Conservation (phyloP, 1,140 invertebrate species). For the Chlorops oryzae region DNA sequence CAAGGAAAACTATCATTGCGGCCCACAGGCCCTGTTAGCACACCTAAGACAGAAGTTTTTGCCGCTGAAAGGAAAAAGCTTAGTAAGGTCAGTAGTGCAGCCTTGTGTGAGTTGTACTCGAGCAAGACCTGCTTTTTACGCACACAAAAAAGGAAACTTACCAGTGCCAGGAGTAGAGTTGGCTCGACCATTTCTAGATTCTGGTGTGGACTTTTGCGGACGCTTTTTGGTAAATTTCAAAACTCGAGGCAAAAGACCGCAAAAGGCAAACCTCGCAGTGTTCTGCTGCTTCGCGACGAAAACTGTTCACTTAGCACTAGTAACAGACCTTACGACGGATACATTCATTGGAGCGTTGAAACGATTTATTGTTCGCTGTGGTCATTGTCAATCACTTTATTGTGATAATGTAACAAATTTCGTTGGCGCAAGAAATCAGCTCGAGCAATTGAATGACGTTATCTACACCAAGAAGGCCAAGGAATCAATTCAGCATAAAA, state of each 20-base stretch:
- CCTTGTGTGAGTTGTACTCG: background rate
- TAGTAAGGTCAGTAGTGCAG: background rate
- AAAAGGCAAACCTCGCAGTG: slow-evolving; percentile 14
- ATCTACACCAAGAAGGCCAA: background rate
- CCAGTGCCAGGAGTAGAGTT: background rate
- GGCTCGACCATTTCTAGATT: slow-evolving; percentile 3
- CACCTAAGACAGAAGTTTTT: too few relatives aligned
- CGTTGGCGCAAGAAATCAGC: slow-evolving; percentile 18
- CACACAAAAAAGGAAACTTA: slow-evolving; percentile 9
- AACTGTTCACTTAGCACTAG: slow-evolving; percentile 31
- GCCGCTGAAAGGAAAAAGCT: too few relatives aligned
- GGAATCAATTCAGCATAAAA: background rate
- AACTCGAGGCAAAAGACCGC: slow-evolving; percentile 8
- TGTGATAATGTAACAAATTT: slow-evolving; percentile 43
- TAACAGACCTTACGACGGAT: slow-evolving; percentile 18
- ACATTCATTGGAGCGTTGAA: slow-evolving; percentile 19
- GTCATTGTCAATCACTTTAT: slow-evolving; percentile 15
- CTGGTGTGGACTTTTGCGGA: slow-evolving; percentile 14
- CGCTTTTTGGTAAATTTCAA: slow-evolving; percentile 1
- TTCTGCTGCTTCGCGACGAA: slow-evolving; percentile 26
- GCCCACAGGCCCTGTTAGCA: too few relatives aligned
- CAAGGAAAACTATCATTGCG: too few relatives aligned
- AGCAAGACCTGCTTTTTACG: slow-evolving; percentile 6
- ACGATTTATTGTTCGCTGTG: slow-evolving; percentile 20
- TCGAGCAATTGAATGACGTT: slow-evolving; percentile 13